Percentiles rank a stretch among this genome's conserved stretches.
These are phyloP conservation scores for Crambe crambe DNA, from an alignment of 37 sponge, comb jelly and placozoan species.

Conservation along the genomic window DNA sequence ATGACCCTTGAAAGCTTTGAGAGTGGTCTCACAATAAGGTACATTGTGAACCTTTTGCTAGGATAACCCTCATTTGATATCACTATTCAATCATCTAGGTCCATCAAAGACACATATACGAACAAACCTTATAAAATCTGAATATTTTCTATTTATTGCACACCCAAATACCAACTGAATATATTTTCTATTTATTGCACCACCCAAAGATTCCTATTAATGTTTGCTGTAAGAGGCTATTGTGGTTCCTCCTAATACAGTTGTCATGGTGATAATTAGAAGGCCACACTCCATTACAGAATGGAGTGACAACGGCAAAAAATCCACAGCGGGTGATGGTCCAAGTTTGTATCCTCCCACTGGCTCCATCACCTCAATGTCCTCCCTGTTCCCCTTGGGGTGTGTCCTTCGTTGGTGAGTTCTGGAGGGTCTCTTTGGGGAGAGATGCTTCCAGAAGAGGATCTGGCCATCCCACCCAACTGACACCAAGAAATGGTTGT, in stretches of 20 bases:
- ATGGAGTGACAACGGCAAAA: slow-evolving; percentile 17
- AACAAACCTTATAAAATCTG: slow-evolving; percentile 1
- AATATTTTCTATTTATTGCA: not conserved
- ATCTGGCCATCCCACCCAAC: slow-evolving; percentile 55
- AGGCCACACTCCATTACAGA: not conserved
- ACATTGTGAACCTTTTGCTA: not conserved
- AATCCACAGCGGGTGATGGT: slow-evolving; percentile 10
- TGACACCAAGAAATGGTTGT: slow-evolving; percentile 19
- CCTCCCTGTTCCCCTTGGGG: not conserved
- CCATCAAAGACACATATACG: slow-evolving; percentile 8
- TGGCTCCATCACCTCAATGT: slow-evolving; percentile 29
- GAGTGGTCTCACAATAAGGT: slow-evolving; percentile 21
- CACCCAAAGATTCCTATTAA: no score
- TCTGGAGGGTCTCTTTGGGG: not conserved
- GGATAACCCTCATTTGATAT: not conserved
- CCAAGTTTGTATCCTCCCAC: slow-evolving; percentile 53
- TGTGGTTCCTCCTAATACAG: slow-evolving; percentile 8
- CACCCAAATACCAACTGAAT: no score
- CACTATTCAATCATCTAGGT: not conserved
- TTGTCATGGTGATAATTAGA: not conserved
- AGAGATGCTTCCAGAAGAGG: slow-evolving; percentile 41
- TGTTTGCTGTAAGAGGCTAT: not conserved
- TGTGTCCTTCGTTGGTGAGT: not conserved
- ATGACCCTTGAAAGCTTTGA: not conserved
- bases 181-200: not conserved